Evolutionary conservation across 37 sponge, comb jelly and placozoan genomes (phyloP).

Genomic region (Hormiphora californensis): DNA sequence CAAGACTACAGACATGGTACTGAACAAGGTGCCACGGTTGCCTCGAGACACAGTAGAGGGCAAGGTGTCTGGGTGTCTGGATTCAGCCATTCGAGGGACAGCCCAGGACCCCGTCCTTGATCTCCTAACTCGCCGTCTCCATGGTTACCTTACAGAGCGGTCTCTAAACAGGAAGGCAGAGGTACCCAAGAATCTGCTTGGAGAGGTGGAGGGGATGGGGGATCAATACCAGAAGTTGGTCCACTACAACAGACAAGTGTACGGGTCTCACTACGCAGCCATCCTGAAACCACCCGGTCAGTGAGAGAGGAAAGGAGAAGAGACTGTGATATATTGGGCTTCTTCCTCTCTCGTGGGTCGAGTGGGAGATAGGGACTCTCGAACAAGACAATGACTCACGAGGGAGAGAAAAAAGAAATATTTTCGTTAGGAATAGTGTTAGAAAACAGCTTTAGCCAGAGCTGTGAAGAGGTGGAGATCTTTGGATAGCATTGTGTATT

Average conservation of each 20-base stretch:
- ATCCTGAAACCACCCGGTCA: too few relatives aligned
- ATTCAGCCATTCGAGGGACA: not conserved
- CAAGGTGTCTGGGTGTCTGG: not conserved
- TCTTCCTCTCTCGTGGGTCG: too few relatives aligned
- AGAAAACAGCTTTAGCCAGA: too few relatives aligned
- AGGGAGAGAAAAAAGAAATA: too few relatives aligned
- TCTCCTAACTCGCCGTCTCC: not conserved
- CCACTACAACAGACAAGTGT: conserved; percentile 27
- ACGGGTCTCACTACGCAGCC: conserved; percentile 22
- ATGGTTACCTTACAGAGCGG: conserved; percentile 15
- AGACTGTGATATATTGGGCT: too few relatives aligned
- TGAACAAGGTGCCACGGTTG: not conserved
- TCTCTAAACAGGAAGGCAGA: conserved; percentile 12
- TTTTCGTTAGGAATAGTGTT: too few relatives aligned
- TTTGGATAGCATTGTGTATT: too few relatives aligned
- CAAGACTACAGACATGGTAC: not conserved
- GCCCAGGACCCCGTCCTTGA: not conserved
- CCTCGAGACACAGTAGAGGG: not conserved
- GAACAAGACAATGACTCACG: too few relatives aligned
- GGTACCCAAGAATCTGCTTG: conserved; percentile 11
- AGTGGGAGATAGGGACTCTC: too few relatives aligned
- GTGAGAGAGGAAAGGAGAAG: too few relatives aligned
- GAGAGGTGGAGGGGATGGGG: not conserved
- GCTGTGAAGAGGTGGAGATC: too few relatives aligned
- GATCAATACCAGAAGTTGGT: not conserved